Base-by-base conservation (phyloP, 1,140 invertebrate species). In the Euura lappo region DNA sequence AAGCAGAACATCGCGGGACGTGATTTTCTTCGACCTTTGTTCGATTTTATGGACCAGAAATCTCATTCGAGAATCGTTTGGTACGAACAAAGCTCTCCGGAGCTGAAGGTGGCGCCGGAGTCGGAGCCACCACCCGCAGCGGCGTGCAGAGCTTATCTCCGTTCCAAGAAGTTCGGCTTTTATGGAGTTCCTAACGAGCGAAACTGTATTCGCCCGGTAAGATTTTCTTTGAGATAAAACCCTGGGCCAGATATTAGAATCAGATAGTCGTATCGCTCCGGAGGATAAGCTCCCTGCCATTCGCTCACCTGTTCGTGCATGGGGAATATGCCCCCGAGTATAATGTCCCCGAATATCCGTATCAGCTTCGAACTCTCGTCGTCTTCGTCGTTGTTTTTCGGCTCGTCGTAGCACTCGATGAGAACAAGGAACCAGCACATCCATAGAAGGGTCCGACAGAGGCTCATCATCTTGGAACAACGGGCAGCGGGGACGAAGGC, bases 291-390 rank as follows among this genome's bases (percentile, higher is more conserved):
- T 28, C 51, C 51, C 51, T 60, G 10, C 13, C 51, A 60, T 3
- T n/a, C 82, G 45, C 81, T 76, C 42, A 87, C 86, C 75, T 91
- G 89, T 75, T 91, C 91, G 80, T 94, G 93, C 88, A 94, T 92
- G 4, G 93, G 93, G 84, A 94, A 94, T 47, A 94, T 89, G 6
- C 93, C 93, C 0, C 93, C 93, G 70, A 94, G 85, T 66, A 93
- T 91, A 11, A 94, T 85, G 77, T 93, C 90, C 6, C 93, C 93
- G 13, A 85, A 84, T 69, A 91, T 87, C 4, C 89, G 84, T 72
- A 90, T 86, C 46, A 89, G 75, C 71, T 87, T 89, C 3, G 83
- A 83, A 67, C 80, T 79, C 46, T 85, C 81, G 44, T 84, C 81
- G 43, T 81, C 79, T 66, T 46, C 72, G 44, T 78, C 79, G 67